Conservation (phyloP, 2,797 vertebrate species). For the Chaunax sp. region DNA sequence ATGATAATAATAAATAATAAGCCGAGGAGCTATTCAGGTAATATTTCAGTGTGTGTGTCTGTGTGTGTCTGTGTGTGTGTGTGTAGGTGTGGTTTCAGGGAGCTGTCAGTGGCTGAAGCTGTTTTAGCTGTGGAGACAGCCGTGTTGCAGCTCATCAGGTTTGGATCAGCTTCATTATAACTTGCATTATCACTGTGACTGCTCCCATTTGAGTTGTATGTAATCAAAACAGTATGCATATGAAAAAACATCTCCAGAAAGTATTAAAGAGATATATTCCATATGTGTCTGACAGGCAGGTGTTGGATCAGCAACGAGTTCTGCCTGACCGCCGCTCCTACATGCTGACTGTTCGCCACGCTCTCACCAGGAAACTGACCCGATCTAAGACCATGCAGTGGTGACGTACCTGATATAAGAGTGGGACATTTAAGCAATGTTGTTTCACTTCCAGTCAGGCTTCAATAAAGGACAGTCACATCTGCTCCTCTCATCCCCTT, state of each 20-base stretch:
- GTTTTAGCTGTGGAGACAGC: conserved; percentile 72
- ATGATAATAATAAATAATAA: too few relatives aligned
- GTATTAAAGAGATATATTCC: too few relatives aligned
- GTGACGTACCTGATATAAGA: conserved; percentile 55
- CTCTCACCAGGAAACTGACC: conserved; percentile 80
- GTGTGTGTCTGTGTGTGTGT: conserved; percentile 24
- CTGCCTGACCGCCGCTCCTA: conserved; percentile 80
- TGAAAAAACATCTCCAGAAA: background rate
- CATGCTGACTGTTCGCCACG: conserved; percentile 81
- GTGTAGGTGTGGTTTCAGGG: conserved; percentile 79
- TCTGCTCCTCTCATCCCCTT: background rate
- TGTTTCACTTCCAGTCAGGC: too few relatives aligned
- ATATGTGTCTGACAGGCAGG: conserved; percentile 61
- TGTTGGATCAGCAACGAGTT: conserved; percentile 78
- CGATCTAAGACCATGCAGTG: conserved; percentile 86
- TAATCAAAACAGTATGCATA: too few relatives aligned
- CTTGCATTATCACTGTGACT: background rate
- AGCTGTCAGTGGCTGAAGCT: conserved; percentile 82
- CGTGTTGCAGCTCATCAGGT: conserved; percentile 77
- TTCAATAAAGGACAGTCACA: background rate
- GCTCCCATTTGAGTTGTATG: too few relatives aligned
- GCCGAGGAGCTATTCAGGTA: too few relatives aligned
- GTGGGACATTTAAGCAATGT: background rate
- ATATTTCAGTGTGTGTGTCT: too few relatives aligned
- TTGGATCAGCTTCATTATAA: conserved; percentile 1